Conservation (phyloP, 2,888 invertebrate genomes). For the Amphipyra berbera region DNA sequence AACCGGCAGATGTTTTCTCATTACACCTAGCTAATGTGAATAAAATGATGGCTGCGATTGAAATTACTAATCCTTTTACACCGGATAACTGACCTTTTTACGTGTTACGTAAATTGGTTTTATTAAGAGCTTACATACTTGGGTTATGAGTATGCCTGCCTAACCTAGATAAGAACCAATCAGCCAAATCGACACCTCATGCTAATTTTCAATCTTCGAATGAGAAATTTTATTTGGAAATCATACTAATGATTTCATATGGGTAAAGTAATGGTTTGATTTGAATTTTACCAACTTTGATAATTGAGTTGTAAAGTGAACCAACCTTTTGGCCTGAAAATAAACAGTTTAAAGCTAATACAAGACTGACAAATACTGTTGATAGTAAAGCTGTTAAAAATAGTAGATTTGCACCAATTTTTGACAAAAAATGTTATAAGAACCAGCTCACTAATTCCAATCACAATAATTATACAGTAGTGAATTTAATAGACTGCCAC, state of each 20-base stretch:
- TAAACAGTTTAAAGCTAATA: not conserved
- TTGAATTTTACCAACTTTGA: constrained; percentile 34
- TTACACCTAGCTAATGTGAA: constrained; percentile 80
- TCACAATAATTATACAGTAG: constrained; percentile 50
- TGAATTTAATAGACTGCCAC: constrained; percentile 49
- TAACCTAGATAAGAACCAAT: constrained; percentile 41
- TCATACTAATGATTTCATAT: constrained; percentile 46
- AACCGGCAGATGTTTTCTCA: constrained; percentile 72
- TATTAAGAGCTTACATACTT: constrained; percentile 52
- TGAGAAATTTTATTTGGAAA: constrained; percentile 45
- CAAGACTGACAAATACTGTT: not conserved
- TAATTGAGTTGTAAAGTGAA: constrained; percentile 50
- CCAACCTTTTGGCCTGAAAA: constrained; percentile 22
- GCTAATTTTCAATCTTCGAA: constrained; percentile 54
- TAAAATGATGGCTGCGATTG: constrained; percentile 80
- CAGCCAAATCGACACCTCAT: constrained; percentile 46
- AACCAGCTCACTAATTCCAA: constrained; percentile 25
- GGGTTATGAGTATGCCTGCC: constrained; percentile 30
- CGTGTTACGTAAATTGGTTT: constrained; percentile 59
- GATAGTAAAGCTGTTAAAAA: no score
- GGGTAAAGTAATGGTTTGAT: constrained; percentile 34
- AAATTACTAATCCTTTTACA: constrained; percentile 77
- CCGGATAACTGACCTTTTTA: constrained; percentile 75
- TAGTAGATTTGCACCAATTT: no score
- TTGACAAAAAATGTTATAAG: not conserved